phyloP scores from a whole-genome alignment of 2,888 invertebrate species.

The Polydrusus pterygomalis region DNA sequence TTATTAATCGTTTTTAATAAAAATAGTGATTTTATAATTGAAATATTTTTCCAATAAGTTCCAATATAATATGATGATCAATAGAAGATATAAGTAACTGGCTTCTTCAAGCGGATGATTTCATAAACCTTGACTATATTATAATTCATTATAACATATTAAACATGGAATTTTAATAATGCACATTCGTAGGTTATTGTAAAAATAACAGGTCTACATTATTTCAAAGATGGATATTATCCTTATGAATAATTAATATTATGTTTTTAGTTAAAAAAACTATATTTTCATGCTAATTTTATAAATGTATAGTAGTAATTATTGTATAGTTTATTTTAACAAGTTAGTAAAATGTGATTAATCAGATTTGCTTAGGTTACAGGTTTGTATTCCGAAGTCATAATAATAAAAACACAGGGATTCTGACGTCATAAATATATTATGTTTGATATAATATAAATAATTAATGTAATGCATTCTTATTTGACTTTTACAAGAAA shows the following conservation, averaged over 20 bases:
- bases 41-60: conserved; percentile 13
- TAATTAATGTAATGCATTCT: no score
- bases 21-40: conserved; percentile 3
- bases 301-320: not conserved
- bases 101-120: conserved; percentile 1
- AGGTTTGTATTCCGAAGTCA: no score
- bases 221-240: conserved; percentile 8
- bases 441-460: no score
- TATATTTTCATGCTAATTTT: not conserved
- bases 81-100: not conserved
- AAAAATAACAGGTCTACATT: conserved; percentile 9
- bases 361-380: no score
- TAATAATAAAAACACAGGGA: no score
- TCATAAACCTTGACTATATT: conserved; percentile 17
- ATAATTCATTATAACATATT: conserved; percentile 10
- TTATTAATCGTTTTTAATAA: not conserved
- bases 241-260: not conserved
- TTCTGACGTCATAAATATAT: no score
- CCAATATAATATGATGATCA: not conserved
- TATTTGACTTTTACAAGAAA: no score
- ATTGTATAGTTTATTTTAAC: no score
- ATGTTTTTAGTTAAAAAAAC: not conserved
- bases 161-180: conserved; percentile 20
- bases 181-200: not conserved
- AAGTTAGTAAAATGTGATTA: no score